Base-by-base conservation (phyloP, 2,888 invertebrate species). In the Megalurothrips usitatus region DNA sequence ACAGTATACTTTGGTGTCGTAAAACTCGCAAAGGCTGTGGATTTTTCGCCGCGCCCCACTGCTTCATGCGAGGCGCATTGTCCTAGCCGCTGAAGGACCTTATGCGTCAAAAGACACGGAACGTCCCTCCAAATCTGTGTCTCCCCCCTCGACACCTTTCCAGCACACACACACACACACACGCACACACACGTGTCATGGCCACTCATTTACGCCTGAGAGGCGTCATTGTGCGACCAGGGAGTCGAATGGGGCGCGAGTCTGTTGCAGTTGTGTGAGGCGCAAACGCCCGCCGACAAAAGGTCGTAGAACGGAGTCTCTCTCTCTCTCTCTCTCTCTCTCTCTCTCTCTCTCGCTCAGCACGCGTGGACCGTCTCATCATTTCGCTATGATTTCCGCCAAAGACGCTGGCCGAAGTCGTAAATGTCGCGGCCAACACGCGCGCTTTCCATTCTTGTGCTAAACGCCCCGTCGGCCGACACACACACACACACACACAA, bases 371-470 rank as follows among this genome's bases (percentile, higher is more conserved):
- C 9, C 23, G 68, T 68, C 68, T 68, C 68, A 68, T 68, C 68
- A 68, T 23, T 23, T 68, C 68, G 68, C 11, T 68, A 68, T 68
- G 68, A 68, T 23, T 68, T 68, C 68, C 68, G 68, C 68, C 23
- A 23, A 23, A 68, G 68, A 23, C 4, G 23, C 23, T 8, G 23
- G 23, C 58, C 14, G 14, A 43, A 58, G 58, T 58, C 58, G 58
- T 58, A 58, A 58, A 58, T 19, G 58, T 58, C 58, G 58, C 14
- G 17, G 58, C 14, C 58, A 17, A 58, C 14, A 52, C 17, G 3
- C 11, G 52, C 52, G 34, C 34, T 43, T 43, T 6, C 34, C 34
- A 43, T 43, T 43, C 34, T 43, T 43, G n/a, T n/a, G 58, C 58
- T 19, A 58, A 43, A 43, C 34, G 6, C 34, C n/a, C 34, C 34